Base-by-base conservation (phyloP, 2,888 invertebrate species). In the Cantharis nigra region DNA sequence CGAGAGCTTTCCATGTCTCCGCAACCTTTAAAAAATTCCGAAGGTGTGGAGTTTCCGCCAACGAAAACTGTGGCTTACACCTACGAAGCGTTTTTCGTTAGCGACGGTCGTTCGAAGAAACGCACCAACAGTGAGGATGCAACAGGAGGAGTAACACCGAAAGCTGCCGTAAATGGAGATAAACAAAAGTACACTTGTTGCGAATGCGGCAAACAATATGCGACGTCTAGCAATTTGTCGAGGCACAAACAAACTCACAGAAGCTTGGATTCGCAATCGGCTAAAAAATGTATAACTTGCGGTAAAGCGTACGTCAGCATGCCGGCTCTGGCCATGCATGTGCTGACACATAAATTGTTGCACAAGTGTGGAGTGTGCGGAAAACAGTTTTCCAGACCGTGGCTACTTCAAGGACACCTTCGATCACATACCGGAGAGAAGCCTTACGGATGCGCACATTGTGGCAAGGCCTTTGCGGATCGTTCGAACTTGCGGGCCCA, bases 291-390 rank as follows among this genome's bases (percentile, higher is more conserved):
- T 88, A 95, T 95, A 83, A 96, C 97, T 82, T 98, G 98, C 89
- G 96, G 96, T 81, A 97, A 98, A 89, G 96, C 97, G 3, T 98
- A 98, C 89, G 98, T 98, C 70, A 96, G 96, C 81, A 98, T 98
- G 98, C 98, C 98, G 0, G 98, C 98, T 0, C 91, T 98, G 76
- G 97, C 98, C 65, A 98, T 96, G 95, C 97, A 96, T 88, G 94
- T 97, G 80, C 91, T 95, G 64, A 98, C 97, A 69, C 98, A 98
- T 90, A 97, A 97, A 86, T 91, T 98, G 85, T 94, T 94, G 26
- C 98, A 98, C 90, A 94, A 95, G 83, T 98, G 98, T 88, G 93
- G 94, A 70, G 94, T 97, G 28, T 98, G 98, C 89, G 97, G 96
- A 75, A 98, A 98, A 88, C 93, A 96, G 86, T 98, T 98, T 90